Evolutionary conservation across 2,888 invertebrate species (phyloP).

Genomic region (Drosophila acutilabella): DNA sequence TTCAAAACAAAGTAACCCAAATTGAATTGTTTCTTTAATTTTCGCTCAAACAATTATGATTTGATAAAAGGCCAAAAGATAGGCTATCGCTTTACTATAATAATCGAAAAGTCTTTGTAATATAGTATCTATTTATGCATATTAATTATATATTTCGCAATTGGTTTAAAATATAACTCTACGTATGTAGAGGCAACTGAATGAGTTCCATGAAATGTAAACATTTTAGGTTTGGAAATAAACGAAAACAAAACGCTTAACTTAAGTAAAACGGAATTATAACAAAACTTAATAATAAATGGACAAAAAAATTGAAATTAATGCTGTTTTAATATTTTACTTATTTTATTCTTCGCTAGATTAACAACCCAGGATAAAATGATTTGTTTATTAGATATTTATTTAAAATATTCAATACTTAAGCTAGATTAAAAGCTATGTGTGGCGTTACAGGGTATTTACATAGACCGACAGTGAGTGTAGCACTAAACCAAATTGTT

Average conservation of each 20-base stretch:
- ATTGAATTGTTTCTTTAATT: neutral
- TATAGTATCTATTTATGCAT: constrained; percentile 2
- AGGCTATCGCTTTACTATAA: neutral
- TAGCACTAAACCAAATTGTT: neutral
- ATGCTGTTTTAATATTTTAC: neutral
- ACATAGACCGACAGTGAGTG: constrained; percentile 28
- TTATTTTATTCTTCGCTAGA: too few relatives aligned
- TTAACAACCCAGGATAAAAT: too few relatives aligned
- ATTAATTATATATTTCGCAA: constrained; percentile 16
- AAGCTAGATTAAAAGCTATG: constrained; percentile 40
- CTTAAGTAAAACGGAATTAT: constrained; percentile 8
- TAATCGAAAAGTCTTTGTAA: constrained; percentile 7
- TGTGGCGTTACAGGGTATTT: constrained; percentile 39
- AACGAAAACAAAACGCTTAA: constrained; percentile 7
- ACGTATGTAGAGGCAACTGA: neutral
- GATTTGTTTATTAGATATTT: constrained; percentile 28
- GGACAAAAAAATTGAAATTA: neutral
- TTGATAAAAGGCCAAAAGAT: neutral
- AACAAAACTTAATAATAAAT: constrained; percentile 1
- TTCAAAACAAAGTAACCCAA: neutral
- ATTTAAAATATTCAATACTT: constrained; percentile 40
- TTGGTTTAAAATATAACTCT: constrained; percentile 26
- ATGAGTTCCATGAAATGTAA: constrained; percentile 8
- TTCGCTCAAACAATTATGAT: constrained; percentile 2
- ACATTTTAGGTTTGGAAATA: neutral